These are phyloP conservation scores for Engraulis encrasicolus DNA, from an alignment of 2,113 vertebrate genomes.

Conservation along the genomic window DNA sequence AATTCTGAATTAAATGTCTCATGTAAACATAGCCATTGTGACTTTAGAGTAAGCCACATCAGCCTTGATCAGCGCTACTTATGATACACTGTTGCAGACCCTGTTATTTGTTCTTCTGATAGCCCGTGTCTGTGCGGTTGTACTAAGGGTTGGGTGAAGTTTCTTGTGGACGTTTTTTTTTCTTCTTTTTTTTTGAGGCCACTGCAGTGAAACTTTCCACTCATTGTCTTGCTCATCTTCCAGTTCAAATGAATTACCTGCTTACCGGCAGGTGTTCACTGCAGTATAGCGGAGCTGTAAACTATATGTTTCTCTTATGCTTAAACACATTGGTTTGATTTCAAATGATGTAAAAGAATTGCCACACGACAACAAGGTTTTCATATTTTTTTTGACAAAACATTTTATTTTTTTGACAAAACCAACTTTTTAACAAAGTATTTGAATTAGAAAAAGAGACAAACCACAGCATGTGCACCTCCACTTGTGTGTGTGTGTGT, in stretches of 20 bases:
- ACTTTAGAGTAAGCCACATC: background rate
- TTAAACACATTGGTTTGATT: no score
- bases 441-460: background rate
- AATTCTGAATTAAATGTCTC: no score
- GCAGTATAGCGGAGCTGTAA: background rate
- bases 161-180: background rate
- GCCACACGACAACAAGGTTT: no score
- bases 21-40: no score
- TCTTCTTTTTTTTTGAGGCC: background rate
- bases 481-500: background rate
- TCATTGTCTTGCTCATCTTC: background rate
- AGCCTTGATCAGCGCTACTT: background rate
- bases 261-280: background rate
- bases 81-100: background rate
- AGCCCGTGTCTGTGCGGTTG: background rate
- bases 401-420: background rate
- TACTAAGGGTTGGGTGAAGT: background rate
- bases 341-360: no score
- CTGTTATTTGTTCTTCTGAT: background rate
- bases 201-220: conserved; percentile 12
- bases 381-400: no score
- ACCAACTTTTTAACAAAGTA: background rate
- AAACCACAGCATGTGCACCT: conserved; percentile 38
- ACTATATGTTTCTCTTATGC: background rate
- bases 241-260: background rate